These are phyloP conservation scores for Leptodactylus fuscus DNA, from an alignment of 2,113 vertebrate species.

Conservation along the genomic window DNA sequence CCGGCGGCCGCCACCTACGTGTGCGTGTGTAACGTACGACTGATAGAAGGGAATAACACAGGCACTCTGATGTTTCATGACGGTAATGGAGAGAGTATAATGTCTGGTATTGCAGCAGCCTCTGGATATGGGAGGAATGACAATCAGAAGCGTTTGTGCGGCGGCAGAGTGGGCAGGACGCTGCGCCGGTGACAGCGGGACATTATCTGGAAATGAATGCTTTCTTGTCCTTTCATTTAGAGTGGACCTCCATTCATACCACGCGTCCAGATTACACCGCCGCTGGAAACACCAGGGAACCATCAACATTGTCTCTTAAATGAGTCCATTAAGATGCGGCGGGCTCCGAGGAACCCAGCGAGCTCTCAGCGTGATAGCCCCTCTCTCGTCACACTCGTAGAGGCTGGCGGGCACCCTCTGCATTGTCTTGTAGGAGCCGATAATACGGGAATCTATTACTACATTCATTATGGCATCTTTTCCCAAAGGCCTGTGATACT, in stretches of 20 bases:
- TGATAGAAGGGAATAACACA: not conserved
- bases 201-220: slow-evolving; percentile 58
- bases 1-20: not conserved
- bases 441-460: not conserved
- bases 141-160: slow-evolving; percentile 22
- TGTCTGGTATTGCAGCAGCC: slow-evolving; percentile 3
- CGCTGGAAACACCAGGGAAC: slow-evolving; percentile 49
- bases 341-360: slow-evolving; percentile 27
- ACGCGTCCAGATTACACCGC: slow-evolving; percentile 44
- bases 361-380: slow-evolving; percentile 10
- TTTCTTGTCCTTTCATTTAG: slow-evolving; percentile 53
- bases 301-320: slow-evolving; percentile 52
- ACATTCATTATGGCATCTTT: not conserved
- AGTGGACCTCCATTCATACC: slow-evolving; percentile 50
- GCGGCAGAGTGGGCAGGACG: slow-evolving; percentile 18
- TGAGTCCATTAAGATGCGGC: slow-evolving; percentile 58
- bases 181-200: slow-evolving; percentile 34
- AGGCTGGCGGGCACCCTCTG: not conserved
- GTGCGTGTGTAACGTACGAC: not conserved
- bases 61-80: not conserved
- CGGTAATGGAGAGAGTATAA: not conserved
- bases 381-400: slow-evolving; percentile 22
- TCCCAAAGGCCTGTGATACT: not conserved
- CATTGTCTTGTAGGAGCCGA: slow-evolving; percentile 19
- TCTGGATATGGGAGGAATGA: slow-evolving; percentile 11